Evolutionary conservation across 2,113 vertebrate genomes (phyloP).

Genomic region (Engraulis encrasicolus): DNA sequence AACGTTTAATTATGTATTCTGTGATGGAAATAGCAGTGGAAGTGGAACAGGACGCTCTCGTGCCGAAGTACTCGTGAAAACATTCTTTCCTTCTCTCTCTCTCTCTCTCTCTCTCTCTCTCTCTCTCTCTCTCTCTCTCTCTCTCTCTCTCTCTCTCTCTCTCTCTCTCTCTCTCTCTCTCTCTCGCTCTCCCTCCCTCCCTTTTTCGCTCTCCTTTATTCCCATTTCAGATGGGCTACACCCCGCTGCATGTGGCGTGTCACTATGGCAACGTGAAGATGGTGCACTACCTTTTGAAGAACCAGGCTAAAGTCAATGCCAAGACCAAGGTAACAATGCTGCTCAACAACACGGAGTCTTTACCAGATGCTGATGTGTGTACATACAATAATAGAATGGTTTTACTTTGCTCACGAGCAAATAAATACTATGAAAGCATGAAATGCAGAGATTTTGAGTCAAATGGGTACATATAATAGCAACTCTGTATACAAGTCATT

Average conservation of each 20-base stretch:
- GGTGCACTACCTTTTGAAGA: slow-evolving; percentile 93
- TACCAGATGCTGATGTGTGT: no score
- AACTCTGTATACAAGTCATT: neutral
- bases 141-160: neutral
- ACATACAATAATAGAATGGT: no score
- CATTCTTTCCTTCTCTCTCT: neutral
- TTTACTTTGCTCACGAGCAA: no score
- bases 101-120: neutral
- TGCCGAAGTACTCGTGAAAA: neutral
- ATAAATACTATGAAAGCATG: no score
- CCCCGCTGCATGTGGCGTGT: slow-evolving; percentile 94
- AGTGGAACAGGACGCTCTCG: neutral
- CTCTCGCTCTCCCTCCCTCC: neutral
- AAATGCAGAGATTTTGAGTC: no score
- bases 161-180: neutral
- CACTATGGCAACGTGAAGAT: slow-evolving; percentile 98
- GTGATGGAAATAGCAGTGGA: neutral
- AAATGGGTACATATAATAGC: no score
- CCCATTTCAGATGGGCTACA: slow-evolving; percentile 88
- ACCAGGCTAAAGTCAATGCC: slow-evolving; percentile 91
- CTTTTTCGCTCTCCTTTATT: slow-evolving; percentile 31
- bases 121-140: neutral
- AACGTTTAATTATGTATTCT: neutral
- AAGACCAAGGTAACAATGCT: slow-evolving; percentile 88
- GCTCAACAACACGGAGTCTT: neutral